Evolutionary conservation across 2,797 vertebrate species (phyloP).

Genomic region (Toxotes lorentzi): DNA sequence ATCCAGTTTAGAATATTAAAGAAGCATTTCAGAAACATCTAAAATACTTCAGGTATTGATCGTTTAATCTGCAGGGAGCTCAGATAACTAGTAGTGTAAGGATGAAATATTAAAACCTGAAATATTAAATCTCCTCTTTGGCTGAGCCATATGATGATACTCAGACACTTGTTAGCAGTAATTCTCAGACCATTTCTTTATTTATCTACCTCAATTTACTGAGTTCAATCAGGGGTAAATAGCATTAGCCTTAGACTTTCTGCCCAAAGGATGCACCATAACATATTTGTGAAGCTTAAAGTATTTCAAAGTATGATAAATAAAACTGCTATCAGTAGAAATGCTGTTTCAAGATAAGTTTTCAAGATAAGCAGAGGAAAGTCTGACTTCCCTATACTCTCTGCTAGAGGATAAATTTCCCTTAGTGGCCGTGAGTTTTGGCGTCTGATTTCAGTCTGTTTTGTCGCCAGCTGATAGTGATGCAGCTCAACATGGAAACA

Average conservation of each 20-base stretch:
- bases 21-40: neutral
- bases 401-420: slow-evolving; percentile 19
- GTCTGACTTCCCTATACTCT: slow-evolving; percentile 10
- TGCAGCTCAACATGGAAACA: slow-evolving; percentile 41
- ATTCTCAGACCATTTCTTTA: neutral
- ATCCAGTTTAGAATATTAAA: neutral
- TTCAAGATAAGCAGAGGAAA: slow-evolving; percentile 20
- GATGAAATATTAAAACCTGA: neutral
- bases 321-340: neutral
- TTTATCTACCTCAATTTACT: neutral
- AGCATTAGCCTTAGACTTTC: neutral
- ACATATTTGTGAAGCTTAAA: neutral
- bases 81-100: neutral
- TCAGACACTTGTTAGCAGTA: neutral
- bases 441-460: slow-evolving; percentile 58
- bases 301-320: neutral
- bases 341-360: neutral
- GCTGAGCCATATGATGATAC: neutral
- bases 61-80: neutral
- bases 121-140: neutral
- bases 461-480: slow-evolving; percentile 54
- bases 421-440: slow-evolving; percentile 36
- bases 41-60: neutral
- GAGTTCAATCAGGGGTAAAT: neutral
- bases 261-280: neutral